These are phyloP conservation scores for Neodiprion virginianus DNA, from an alignment of 1,140 invertebrate species.

Conservation along the genomic window DNA sequence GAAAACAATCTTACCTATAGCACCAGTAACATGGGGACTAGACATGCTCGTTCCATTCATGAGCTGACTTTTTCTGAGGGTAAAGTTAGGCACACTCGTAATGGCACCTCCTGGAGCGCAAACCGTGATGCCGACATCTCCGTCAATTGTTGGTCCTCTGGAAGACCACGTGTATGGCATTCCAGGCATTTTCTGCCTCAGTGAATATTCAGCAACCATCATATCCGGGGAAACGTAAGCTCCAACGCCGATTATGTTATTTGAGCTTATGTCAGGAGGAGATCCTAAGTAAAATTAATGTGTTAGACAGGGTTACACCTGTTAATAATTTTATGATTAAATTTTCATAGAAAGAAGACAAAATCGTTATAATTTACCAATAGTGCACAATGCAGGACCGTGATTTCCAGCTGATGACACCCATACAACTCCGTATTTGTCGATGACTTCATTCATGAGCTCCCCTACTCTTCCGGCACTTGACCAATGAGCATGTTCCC, in stretches of 20 bases:
- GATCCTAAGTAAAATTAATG: slow-evolving; percentile 62
- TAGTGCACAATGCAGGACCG: slow-evolving; percentile 91
- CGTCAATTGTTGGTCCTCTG: slow-evolving; percentile 88
- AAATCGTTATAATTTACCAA: slow-evolving; percentile 60
- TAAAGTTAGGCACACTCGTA: slow-evolving; percentile 93
- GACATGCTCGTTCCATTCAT: slow-evolving; percentile 99
- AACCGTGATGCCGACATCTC: slow-evolving; percentile 85
- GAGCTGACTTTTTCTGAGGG: slow-evolving; percentile 84
- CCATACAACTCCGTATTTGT: slow-evolving; percentile 92
- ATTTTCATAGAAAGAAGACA: background rate
- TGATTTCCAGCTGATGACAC: slow-evolving; percentile 93
- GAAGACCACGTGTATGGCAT: slow-evolving; percentile 96
- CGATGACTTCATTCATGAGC: slow-evolving; percentile 88
- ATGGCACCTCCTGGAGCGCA: slow-evolving; percentile 97
- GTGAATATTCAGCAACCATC: slow-evolving; percentile 95
- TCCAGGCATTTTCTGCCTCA: slow-evolving; percentile 81
- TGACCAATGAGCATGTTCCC: slow-evolving; percentile 91
- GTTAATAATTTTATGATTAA: background rate
- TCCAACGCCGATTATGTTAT: slow-evolving; percentile 88
- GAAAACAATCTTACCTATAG: slow-evolving; percentile 68
- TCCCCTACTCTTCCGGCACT: slow-evolving; percentile 87
- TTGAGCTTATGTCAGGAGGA: slow-evolving; percentile 86
- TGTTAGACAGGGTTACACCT: background rate
- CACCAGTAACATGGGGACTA: slow-evolving; percentile 92
- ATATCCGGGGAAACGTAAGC: slow-evolving; percentile 97